Conservation (phyloP, 53 echinoderm and acorn worm genomes). For the Astropecten irregularis region DNA sequence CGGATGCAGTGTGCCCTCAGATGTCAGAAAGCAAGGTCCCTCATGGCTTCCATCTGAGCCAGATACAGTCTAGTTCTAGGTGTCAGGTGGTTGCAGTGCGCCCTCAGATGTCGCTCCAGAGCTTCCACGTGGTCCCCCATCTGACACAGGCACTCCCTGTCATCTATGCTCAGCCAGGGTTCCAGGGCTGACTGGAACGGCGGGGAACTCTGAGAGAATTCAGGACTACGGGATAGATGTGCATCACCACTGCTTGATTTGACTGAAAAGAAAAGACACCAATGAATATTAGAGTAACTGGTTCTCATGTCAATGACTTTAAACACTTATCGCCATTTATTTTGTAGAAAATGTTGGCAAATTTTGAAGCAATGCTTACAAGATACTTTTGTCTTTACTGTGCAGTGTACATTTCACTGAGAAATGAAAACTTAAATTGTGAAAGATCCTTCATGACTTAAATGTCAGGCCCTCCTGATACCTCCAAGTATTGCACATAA, state of each 20-base stretch:
- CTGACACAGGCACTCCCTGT: slow-evolving; percentile 45
- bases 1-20: slow-evolving; percentile 38
- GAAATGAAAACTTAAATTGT: too few species aligned
- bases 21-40: slow-evolving; percentile 42
- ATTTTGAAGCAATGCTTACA: too few species aligned
- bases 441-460: too few species aligned
- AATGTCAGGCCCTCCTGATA: too few species aligned
- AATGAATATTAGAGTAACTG: too few species aligned
- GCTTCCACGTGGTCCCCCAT: slow-evolving; percentile 49
- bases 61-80: slow-evolving; percentile 55
- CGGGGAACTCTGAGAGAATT: not conserved
- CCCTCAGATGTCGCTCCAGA: slow-evolving; percentile 26
- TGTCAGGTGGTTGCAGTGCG: slow-evolving; percentile 46
- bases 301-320: too few species aligned
- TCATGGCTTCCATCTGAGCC: slow-evolving; percentile 58
- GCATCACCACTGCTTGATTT: not conserved
- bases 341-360: too few species aligned
- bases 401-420: too few species aligned
- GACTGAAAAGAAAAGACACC: not conserved
- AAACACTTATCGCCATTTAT: too few species aligned
- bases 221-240: not conserved
- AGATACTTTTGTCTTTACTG: too few species aligned
- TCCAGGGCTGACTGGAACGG: not conserved
- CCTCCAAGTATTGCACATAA: too few species aligned
- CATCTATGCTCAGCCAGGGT: slow-evolving; percentile 34